Conservation (phyloP, 1,140 invertebrate species). For the Lithobius niger region DNA sequence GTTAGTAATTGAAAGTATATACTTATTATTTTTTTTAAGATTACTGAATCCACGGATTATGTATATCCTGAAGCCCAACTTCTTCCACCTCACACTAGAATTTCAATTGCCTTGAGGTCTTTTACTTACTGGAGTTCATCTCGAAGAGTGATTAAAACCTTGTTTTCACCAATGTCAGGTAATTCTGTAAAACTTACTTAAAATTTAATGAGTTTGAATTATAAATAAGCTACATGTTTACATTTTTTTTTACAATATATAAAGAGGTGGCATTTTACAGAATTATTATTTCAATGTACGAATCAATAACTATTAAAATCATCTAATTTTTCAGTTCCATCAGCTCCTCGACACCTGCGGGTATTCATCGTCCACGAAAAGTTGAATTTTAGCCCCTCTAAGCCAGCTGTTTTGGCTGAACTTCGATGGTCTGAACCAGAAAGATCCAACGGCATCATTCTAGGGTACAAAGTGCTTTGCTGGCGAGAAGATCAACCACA, state of each 20-base stretch:
- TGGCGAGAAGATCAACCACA: conserved; percentile 33
- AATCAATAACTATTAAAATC: no score
- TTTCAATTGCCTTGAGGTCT: conserved; percentile 57
- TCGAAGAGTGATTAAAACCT: conserved; percentile 31
- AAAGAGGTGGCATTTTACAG: no score
- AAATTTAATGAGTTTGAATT: no score
- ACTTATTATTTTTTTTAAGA: conserved; percentile 13
- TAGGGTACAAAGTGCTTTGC: conserved; percentile 53
- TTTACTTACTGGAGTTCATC: conserved; percentile 73
- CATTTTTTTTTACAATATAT: no score
- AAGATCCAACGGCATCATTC: conserved; percentile 54
- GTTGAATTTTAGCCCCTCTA: conserved; percentile 19
- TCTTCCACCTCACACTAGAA: conserved; percentile 47
- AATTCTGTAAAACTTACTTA: no score
- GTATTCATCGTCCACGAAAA: conserved; percentile 45
- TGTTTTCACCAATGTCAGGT: conserved; percentile 31
- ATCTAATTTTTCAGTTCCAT: conserved; percentile 54
- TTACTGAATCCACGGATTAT: conserved; percentile 25
- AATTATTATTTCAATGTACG: no score
- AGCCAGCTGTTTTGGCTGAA: conserved; percentile 29
- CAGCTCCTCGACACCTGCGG: conserved; percentile 50
- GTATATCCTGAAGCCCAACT: conserved; percentile 34
- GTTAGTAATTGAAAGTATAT: no score
- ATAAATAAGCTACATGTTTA: no score
- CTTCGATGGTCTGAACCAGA: conserved; percentile 61